Base-by-base conservation (phyloP, 2,113 vertebrate species). In the Syngnathoides biaculeatus region DNA sequence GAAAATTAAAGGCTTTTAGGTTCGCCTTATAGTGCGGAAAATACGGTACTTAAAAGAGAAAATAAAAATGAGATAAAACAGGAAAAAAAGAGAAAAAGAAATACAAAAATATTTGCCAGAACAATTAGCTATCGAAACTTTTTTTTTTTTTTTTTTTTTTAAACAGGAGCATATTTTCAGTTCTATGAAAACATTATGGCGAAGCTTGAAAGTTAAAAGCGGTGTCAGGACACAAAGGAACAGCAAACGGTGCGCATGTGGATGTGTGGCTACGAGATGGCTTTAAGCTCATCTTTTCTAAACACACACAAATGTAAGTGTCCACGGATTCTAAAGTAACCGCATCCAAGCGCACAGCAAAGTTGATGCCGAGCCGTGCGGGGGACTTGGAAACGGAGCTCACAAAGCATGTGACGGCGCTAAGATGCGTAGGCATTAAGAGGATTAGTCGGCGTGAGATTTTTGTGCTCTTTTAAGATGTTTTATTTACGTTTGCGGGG, bases 361-460 rank as follows among this genome's bases (percentile, higher is more conserved):
- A 62, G 57, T 38, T 43, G 47, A 59, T 14, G 69, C 26, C 30
- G 65, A 72, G 61, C 17, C 67, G 72, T 13, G 64, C 35, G 65
- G 69, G n/a, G 68, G 47, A 72, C 52, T 80, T 38, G 72, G 26
- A 79, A 67, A 80, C 20, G 69, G 26, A 30, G 27, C 55, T 57
- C 77, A 24, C 73, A 68, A 83, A 84, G 82, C 80, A 88, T 79
- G 83, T 84, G 82, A 77, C 65, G 13, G 72, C 15, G 52, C 65
- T 35, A 50, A 60, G 75, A 80, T 62, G 66, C 68, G 67, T 45
- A 64, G 61, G 61, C 48, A 72, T 64, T 84, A 88, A 90, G 84
- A 81, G 86, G 88, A 89, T 90, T 87, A 91, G 64, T 63, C 22
- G 65, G 83, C 80, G 82, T 58, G 8, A 76, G 68, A 78, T 60